Evolutionary conservation across 2,113 vertebrate genomes (phyloP).

Genomic region (Aphelocoma coerulescens): DNA sequence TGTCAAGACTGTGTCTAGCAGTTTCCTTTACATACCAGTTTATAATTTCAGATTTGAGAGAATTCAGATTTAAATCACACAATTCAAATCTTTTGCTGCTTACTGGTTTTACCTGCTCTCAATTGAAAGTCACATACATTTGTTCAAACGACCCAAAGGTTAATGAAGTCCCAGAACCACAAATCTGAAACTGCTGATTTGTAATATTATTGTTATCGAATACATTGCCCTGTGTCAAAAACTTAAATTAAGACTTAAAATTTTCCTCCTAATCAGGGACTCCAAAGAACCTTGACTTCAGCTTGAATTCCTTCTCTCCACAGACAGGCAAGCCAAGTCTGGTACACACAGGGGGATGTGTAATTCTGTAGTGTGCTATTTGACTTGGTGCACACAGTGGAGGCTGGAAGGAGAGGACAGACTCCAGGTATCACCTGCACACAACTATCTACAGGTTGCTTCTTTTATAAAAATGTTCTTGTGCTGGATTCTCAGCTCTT

Average conservation of each 20-base stretch:
- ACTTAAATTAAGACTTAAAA: neutral
- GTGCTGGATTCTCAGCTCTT: neutral
- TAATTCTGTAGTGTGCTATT: neutral
- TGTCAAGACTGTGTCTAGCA: neutral
- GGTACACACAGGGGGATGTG: accelerated
- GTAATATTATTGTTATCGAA: neutral
- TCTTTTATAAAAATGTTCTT: neutral
- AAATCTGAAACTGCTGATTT: neutral
- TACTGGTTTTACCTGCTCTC: neutral
- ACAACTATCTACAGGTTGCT: neutral
- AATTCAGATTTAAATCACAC: neutral
- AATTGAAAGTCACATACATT: neutral
- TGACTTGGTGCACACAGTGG: neutral
- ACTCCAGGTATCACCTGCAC: neutral
- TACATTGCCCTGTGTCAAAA: neutral
- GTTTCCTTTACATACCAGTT: neutral
- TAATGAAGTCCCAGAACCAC: neutral
- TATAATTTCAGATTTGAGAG: neutral
- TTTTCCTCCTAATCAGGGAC: neutral
- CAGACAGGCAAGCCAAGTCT: neutral
- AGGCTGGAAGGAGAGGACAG: neutral
- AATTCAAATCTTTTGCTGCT: neutral
- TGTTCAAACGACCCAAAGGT: neutral
- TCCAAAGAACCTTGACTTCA: neutral
- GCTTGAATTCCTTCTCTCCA: neutral